These are phyloP conservation scores for Helicoverpa assulta DNA, from an alignment of 2,888 invertebrate genomes.

Conservation along the genomic window DNA sequence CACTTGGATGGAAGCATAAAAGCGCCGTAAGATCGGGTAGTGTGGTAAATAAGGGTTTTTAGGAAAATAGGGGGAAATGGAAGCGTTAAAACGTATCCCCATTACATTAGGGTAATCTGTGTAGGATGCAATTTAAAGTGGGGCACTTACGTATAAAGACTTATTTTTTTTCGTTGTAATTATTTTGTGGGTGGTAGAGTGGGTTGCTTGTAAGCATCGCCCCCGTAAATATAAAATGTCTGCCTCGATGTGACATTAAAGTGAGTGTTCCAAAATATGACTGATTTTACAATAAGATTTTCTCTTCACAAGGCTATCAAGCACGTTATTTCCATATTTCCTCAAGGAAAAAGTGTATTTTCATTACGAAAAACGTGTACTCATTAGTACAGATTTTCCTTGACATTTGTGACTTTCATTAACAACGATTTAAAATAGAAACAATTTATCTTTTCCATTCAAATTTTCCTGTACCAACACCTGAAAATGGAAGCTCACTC, in stretches of 20 bases:
- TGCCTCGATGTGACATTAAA: too few species aligned
- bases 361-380: too few species aligned
- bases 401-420: too few species aligned
- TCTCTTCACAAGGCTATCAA: too few species aligned
- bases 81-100: slow-evolving; percentile 45
- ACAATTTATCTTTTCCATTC: not conserved
- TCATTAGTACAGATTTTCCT: too few species aligned
- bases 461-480: too few species aligned
- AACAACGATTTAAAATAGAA: too few species aligned
- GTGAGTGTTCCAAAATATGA: too few species aligned
- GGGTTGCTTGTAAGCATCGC: too few species aligned
- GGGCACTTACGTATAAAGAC: slow-evolving; percentile 18
- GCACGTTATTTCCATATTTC: too few species aligned
- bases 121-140: slow-evolving; percentile 41
- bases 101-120: slow-evolving; percentile 50
- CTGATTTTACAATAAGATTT: not conserved
- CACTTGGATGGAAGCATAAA: slow-evolving; percentile 35
- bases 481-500: not conserved
- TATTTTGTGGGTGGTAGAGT: slow-evolving; percentile 5
- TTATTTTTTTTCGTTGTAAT: slow-evolving; percentile 11
- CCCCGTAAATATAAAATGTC: too few species aligned
- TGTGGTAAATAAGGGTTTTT: slow-evolving; percentile 36
- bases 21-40: slow-evolving; percentile 28
- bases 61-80: slow-evolving; percentile 36
- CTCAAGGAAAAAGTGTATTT: too few species aligned